phyloP scores from a whole-genome alignment of 2,888 invertebrate species.

The Melitaea athalia region DNA sequence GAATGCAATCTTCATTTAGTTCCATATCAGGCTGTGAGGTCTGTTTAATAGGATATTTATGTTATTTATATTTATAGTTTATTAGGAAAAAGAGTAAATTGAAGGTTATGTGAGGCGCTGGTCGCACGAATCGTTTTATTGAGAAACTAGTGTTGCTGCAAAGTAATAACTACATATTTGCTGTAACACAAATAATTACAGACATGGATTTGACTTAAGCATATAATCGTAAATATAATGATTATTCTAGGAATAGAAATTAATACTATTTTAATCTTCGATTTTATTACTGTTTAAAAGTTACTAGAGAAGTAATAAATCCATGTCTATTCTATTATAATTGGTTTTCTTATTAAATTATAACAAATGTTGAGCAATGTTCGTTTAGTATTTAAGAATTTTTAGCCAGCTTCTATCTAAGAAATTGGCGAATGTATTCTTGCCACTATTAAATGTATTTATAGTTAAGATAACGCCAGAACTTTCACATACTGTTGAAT shows the following conservation, averaged over 20 bases:
- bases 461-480: neutral
- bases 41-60: slow-evolving; percentile 45
- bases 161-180: slow-evolving; percentile 9
- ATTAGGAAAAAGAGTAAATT: slow-evolving; percentile 40
- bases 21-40: slow-evolving; percentile 61
- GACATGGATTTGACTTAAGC: slow-evolving; percentile 9
- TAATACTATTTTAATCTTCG: neutral
- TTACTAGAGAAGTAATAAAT: neutral
- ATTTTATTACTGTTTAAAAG: neutral
- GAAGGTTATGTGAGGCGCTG: slow-evolving; percentile 55
- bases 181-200: slow-evolving; percentile 2
- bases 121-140: slow-evolving; percentile 58
- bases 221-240: neutral
- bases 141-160: slow-evolving; percentile 26
- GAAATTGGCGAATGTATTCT: slow-evolving; percentile 41
- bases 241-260: neutral
- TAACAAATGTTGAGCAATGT: slow-evolving; percentile 3
- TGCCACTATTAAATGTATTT: slow-evolving; percentile 37
- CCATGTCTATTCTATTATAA: neutral
- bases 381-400: slow-evolving; percentile 7
- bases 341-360: neutral
- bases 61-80: slow-evolving; percentile 32
- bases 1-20: slow-evolving; percentile 46
- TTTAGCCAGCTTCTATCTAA: slow-evolving; percentile 15
- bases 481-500: slow-evolving; percentile 2